Conservation (phyloP, 2,113 vertebrate genomes). For the Gila orcuttii region DNA sequence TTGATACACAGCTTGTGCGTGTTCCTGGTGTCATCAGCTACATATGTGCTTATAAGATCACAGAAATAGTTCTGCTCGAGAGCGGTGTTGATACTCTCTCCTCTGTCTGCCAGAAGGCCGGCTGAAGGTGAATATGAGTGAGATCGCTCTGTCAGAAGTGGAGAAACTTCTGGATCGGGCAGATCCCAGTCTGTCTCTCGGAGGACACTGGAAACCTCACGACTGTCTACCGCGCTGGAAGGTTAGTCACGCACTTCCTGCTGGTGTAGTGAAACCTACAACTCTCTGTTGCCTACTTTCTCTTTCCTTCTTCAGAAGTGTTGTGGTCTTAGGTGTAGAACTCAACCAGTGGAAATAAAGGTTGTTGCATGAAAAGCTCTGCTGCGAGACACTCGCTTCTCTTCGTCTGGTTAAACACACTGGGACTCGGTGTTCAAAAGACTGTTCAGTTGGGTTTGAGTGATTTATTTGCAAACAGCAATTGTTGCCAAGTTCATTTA, state of each 20-base stretch:
- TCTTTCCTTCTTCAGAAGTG: neutral
- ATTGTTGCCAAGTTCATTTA: too few relatives aligned
- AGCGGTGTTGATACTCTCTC: neutral
- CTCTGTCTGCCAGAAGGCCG: conserved; percentile 81
- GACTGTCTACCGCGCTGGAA: conserved; percentile 96
- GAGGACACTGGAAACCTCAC: conserved; percentile 91
- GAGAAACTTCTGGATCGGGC: conserved; percentile 79
- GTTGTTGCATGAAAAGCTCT: neutral
- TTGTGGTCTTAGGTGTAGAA: neutral
- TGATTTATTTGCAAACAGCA: too few relatives aligned
- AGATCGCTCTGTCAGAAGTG: conserved; percentile 87
- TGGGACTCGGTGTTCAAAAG: too few relatives aligned
- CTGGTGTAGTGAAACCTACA: neutral
- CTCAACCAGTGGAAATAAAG: too few relatives aligned
- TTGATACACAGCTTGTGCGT: neutral
- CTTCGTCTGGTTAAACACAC: too few relatives aligned
- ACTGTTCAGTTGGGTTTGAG: too few relatives aligned
- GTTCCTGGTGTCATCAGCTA: neutral
- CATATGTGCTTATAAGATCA: neutral
- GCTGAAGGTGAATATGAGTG: conserved; percentile 92
- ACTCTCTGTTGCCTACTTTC: neutral
- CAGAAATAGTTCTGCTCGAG: neutral
- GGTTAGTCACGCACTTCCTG: conserved; percentile 68
- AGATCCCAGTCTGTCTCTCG: conserved; percentile 78
- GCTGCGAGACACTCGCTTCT: too few relatives aligned